Base-by-base conservation (phyloP, 2,797 vertebrate species). In the Syndactyla subalaris region DNA sequence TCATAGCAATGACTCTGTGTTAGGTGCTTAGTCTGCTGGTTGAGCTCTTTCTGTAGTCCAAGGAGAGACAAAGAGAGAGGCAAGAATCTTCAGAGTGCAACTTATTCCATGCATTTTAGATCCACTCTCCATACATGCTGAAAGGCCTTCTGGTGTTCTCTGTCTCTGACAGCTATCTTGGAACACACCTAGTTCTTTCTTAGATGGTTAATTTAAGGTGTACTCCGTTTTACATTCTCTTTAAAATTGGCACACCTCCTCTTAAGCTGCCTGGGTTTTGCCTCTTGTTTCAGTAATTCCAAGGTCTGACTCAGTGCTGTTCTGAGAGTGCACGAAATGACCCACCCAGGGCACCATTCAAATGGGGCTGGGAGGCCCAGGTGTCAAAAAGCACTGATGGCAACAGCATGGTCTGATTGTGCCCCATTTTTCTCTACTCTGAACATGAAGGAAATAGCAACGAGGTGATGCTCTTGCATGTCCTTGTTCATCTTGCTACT, bases 401-500 rank as follows among this genome's bases (percentile, higher is more conserved):
- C 6, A 65, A 23, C 39, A 41, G 13, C 24, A 10, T 5, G 26
- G 14, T 65, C 51, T 58, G 20, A 10, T 17, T 58, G 34, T 68
- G 20, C 32, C 5, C 7, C 3, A 2, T 38, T 46, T 48, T 39
- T 34, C 8, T 52, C 6, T 14, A 23, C 20, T 36, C 14, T 54
- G 54, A 68, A 63, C 6, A 12, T 7, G 8, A 30, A 21, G 39
- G 39, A 48, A 78, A 26, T 6, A 54, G 20, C 52, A 52, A 62
- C 0, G 4, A 76, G 18, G 9, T 0, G 1, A 52, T 76, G n/a
- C 13, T 24, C 22, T 55, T 36, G 9, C 20, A 21, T n/a, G 21
- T 48, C 39, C 51, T 54, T 26, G 24, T 54, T 91, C 36, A 45
- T 65, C 41, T 45, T 8, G 2, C 41, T 65, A 17, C 22, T 65